Base-by-base conservation (phyloP, 2,888 invertebrate genomes). In the Drosophila rellima region DNA sequence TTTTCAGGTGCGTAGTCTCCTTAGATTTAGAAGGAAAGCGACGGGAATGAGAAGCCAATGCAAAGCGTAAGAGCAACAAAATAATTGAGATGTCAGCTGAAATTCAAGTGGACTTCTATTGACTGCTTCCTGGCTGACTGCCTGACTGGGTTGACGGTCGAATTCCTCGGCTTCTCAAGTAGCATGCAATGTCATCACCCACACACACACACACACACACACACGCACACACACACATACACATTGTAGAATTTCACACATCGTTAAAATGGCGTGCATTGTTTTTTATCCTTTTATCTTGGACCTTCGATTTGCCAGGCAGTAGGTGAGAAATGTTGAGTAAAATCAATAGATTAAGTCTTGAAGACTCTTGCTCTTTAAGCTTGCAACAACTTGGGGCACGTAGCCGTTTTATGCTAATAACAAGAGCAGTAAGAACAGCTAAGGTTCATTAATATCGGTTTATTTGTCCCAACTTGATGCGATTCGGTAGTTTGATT, bases 71-170 rank as follows among this genome's bases (percentile, higher is more conserved):
- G 74, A 73, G 73, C 54, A 77, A 80, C 77, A 80, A 82, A 85
- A 87, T 85, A 87, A 85, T 85, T 85, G 85, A 85, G 82, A 80
- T 85, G 85, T 87, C 85, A 84, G 82, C 77, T 75, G 62, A 78
- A 85, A 85, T 82, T 82, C 71, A 87, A 87, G 85, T 80, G 82
- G 85, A 84, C 87, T 87, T 87, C 87, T 85, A 85, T 87, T 84
- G 88, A 87, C 86, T 86, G 71, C 61, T 82, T 83, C 68, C 71
- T 62, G 80, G 68, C 69, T 72, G 71, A 52, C 51, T 74, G 70
- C 17, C 54, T 61, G 47, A 5, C 50, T 57, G 54, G 44, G 17
- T 63, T 64, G 73, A 47, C 60, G 57, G 56, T 66, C 66, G 77
- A 69, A 74, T 62, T 48, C 61, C 64, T 52, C 20, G 26, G 37